Base-by-base conservation (phyloP, 1,140 invertebrate species). In the Aphaenogaster rudis region DNA sequence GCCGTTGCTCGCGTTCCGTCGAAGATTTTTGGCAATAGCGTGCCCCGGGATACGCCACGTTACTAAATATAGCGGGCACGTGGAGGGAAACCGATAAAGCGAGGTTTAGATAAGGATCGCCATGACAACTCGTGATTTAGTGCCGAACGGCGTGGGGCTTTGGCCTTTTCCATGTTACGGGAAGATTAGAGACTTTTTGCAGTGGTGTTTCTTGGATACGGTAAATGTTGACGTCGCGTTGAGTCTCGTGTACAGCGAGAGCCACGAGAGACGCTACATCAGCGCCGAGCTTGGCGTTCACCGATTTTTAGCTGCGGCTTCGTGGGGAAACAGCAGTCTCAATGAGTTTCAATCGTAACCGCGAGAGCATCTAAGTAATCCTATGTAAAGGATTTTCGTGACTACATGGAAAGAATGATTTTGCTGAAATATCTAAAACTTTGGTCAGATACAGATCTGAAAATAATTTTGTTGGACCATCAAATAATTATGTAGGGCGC, bases 41-140 rank as follows among this genome's bases (percentile, higher is more conserved):
- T 48, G 33, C 15, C 21, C 64, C 33, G 33, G 11, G 33, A 54
- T 52, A 80, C 6, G 45, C 6, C 33, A 17, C 42, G 59, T 64
- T 63, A 21, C 52, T 39, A 71, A 48, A 36, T 21, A 50, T 13
- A 45, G 3, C 9, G 5, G 8, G 17, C 39, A 63, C n/a, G 5
- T 17, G 3, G 42, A 11, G 39, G 42, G 21, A 28, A 39, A 77
- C 28, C 42, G 54, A 79, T 15, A 67, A 57, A 17, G 11, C 3
- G 21, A 36, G 39, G 9, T 50, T 48, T 66, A 48, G 61, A 39
- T 81, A 69, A 81, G 11, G 17, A 71, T 81, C 36, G 13, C 33
- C 64, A 7, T 17, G 33, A 28, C 48, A 80, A 67, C 63, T 39
- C 21, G 63, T 17, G n/a, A 67, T 50, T 67, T 21, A 66, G 61